Percentiles rank a stretch among this genome's conserved stretches.
These are phyloP conservation scores for Terrapene triunguis DNA, from an alignment of 2,113 vertebrate species.

Conservation along the genomic window DNA sequence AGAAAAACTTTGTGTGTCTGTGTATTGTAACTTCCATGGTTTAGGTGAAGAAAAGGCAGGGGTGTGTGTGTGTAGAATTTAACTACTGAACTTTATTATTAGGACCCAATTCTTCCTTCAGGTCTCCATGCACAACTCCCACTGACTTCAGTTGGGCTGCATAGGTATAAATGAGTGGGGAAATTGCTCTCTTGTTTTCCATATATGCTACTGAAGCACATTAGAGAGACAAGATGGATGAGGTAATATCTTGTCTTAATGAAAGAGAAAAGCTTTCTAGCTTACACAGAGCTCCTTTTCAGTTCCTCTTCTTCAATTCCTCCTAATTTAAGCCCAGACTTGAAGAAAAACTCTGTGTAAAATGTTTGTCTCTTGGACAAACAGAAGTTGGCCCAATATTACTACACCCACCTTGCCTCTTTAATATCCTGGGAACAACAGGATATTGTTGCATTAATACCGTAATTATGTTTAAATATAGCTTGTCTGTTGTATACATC, in stretches of 20 bases:
- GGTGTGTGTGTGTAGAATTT: not conserved
- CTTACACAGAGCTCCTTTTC: not conserved
- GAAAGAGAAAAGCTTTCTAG: not conserved
- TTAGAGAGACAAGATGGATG: not conserved
- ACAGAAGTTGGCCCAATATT: not conserved
- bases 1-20: not conserved
- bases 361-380: not conserved
- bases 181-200: not conserved
- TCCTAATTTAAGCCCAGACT: not conserved
- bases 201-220: not conserved
- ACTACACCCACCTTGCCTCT: not conserved
- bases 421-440: not conserved
- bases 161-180: fast-evolving
- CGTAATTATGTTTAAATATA: not conserved
- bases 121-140: not conserved
- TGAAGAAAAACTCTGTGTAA: not conserved
- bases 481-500: not conserved
- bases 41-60: not conserved
- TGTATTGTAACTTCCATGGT: too few species aligned
- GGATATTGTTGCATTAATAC: not conserved
- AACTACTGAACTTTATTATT: not conserved
- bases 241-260: not conserved
- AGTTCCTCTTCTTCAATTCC: not conserved
- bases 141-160: fast-evolving
- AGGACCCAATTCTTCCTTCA: not conserved